Evolutionary conservation across 1,140 invertebrate species (phyloP).

Genomic region (Bombus turneri): DNA sequence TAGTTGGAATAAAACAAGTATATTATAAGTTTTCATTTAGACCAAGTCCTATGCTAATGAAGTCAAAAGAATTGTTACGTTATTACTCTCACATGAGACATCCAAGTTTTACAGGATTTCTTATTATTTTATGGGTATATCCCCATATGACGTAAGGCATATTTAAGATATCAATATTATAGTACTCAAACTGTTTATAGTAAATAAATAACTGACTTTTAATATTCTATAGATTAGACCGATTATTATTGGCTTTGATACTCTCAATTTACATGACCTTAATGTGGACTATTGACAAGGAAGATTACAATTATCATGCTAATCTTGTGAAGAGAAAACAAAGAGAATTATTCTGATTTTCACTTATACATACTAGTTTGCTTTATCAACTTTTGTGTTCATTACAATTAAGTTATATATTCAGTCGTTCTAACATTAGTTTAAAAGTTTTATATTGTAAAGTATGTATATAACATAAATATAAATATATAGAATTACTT

Average conservation of each 20-base stretch:
- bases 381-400: neutral
- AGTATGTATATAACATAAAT: slow-evolving; percentile 30
- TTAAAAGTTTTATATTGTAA: neutral
- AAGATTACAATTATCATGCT: slow-evolving; percentile 82
- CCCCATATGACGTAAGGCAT: slow-evolving; percentile 83
- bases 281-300: slow-evolving; percentile 82
- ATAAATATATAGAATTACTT: slow-evolving; percentile 5
- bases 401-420: slow-evolving; percentile 25
- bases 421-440: neutral
- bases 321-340: slow-evolving; percentile 71
- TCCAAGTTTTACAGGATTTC: slow-evolving; percentile 83
- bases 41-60: slow-evolving; percentile 78
- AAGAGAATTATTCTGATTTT: slow-evolving; percentile 51
- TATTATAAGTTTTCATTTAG: slow-evolving; percentile 81
- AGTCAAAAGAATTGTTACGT: slow-evolving; percentile 79
- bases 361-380: neutral
- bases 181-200: neutral
- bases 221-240: slow-evolving; percentile 80
- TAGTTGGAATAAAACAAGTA: slow-evolving; percentile 85
- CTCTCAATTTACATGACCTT: slow-evolving; percentile 82
- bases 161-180: neutral
- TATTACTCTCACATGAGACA: slow-evolving; percentile 83
- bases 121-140: slow-evolving; percentile 82
- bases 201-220: neutral
- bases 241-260: slow-evolving; percentile 79